phyloP scores from a whole-genome alignment of 1,140 invertebrate species.

The Ceratosolen fusciceps region DNA sequence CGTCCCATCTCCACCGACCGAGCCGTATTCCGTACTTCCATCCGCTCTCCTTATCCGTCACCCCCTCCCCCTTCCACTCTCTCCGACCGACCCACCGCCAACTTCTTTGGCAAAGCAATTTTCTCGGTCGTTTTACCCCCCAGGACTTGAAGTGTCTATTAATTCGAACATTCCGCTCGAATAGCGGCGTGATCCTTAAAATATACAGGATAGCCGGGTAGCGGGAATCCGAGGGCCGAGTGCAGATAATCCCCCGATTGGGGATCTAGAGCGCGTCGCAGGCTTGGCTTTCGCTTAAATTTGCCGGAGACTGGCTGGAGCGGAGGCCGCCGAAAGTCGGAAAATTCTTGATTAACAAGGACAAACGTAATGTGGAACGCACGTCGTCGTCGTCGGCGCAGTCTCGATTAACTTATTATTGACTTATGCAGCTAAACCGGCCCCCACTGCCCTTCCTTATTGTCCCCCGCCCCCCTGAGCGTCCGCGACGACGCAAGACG shows the following conservation, averaged over 20 bases:
- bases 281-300: slow-evolving; percentile 66
- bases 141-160: slow-evolving; percentile 14
- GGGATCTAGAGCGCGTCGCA: no score
- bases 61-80: not conserved
- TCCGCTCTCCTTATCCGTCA: no score
- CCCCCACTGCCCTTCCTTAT: no score
- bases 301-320: slow-evolving; percentile 65
- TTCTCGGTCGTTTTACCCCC: slow-evolving; percentile 12
- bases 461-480: no score
- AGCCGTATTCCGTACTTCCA: no score
- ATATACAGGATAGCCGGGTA: slow-evolving; percentile 26
- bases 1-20: not conserved
- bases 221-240: not conserved
- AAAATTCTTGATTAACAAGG: slow-evolving; percentile 6
- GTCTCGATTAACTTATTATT: no score
- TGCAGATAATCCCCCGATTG: not conserved
- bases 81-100: not conserved
- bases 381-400: slow-evolving; percentile 66
- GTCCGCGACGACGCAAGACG: no score
- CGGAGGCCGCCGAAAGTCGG: slow-evolving; percentile 53
- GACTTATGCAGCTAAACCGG: no score
- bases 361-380: slow-evolving; percentile 60
- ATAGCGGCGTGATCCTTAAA: slow-evolving; percentile 26
- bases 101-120: not conserved
- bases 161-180: slow-evolving; percentile 19